Evolutionary conservation across 2,888 invertebrate genomes (phyloP).

Genomic region (Epistrophe grossulariae): DNA sequence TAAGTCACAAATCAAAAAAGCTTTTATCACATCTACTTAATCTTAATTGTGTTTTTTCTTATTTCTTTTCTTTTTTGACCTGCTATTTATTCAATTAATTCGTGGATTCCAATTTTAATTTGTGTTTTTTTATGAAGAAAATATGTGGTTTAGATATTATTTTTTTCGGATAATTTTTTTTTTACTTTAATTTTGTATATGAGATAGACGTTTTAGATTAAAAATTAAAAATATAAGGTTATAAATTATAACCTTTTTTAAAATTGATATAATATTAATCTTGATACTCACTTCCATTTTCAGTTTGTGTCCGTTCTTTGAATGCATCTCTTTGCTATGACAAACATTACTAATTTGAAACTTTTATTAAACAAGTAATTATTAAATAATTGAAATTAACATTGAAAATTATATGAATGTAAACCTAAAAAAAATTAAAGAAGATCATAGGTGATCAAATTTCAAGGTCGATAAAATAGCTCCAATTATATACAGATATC

Average conservation of each 20-base stretch:
- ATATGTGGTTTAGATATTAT: constrained; percentile 12
- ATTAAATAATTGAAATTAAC: too few relatives aligned
- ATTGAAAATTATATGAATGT: too few relatives aligned
- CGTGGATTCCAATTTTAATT: constrained; percentile 39
- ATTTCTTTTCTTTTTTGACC: constrained; percentile 19
- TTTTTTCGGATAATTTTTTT: constrained; percentile 13
- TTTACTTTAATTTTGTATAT: constrained; percentile 50
- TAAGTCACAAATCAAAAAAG: constrained; percentile 73
- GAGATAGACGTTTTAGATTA: constrained; percentile 42
- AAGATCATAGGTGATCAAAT: too few relatives aligned
- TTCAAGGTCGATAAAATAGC: too few relatives aligned
- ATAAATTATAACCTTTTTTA: neutral
- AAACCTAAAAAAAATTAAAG: too few relatives aligned
- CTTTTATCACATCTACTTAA: constrained; percentile 76
- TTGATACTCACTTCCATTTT: neutral
- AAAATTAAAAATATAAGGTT: neutral
- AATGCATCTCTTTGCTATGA: neutral
- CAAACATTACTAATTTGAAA: neutral
- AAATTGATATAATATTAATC: neutral
- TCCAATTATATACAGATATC: too few relatives aligned
- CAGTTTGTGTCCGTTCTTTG: neutral
- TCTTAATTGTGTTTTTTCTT: constrained; percentile 61
- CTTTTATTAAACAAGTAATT: too few relatives aligned
- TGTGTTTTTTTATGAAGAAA: constrained; percentile 39
- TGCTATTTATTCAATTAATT: constrained; percentile 38